phyloP scores from a whole-genome alignment of 2,888 invertebrate genomes.

The Agriopis leucophaearia region DNA sequence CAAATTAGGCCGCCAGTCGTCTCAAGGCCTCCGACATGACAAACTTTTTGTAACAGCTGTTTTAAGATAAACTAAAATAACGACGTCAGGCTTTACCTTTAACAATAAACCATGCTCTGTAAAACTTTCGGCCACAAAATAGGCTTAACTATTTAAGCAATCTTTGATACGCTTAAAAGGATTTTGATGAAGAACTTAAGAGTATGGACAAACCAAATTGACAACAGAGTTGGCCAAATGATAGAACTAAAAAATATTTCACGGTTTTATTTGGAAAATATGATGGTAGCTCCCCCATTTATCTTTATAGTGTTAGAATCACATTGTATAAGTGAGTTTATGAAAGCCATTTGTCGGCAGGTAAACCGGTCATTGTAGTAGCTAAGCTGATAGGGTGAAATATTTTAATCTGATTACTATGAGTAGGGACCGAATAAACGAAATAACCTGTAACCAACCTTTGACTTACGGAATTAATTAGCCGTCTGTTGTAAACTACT shows the following conservation, averaged over 20 bases:
- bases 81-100: too few species aligned
- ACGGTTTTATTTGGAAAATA: background rate
- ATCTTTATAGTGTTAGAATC: background rate
- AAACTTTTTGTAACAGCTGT: too few species aligned
- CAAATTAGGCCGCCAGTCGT: too few species aligned
- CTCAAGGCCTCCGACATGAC: too few species aligned
- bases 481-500: too few species aligned
- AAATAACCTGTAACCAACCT: background rate
- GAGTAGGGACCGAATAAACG: constrained; percentile 10
- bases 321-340: constrained; percentile 64
- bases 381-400: constrained; percentile 47
- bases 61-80: too few species aligned
- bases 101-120: constrained; percentile 30
- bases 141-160: constrained; percentile 28
- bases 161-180: constrained; percentile 59
- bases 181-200: constrained; percentile 63
- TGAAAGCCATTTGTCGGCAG: constrained; percentile 72
- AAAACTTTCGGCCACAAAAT: constrained; percentile 9
- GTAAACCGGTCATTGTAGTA: constrained; percentile 46
- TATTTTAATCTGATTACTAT: constrained; percentile 54
- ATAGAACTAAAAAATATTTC: background rate
- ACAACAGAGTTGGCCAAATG: background rate
- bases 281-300: background rate
- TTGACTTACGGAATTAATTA: too few species aligned
- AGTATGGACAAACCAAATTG: constrained; percentile 24